These are phyloP conservation scores for Ceraclea dissimilis DNA, from an alignment of 2,888 invertebrate genomes.

Conservation along the genomic window DNA sequence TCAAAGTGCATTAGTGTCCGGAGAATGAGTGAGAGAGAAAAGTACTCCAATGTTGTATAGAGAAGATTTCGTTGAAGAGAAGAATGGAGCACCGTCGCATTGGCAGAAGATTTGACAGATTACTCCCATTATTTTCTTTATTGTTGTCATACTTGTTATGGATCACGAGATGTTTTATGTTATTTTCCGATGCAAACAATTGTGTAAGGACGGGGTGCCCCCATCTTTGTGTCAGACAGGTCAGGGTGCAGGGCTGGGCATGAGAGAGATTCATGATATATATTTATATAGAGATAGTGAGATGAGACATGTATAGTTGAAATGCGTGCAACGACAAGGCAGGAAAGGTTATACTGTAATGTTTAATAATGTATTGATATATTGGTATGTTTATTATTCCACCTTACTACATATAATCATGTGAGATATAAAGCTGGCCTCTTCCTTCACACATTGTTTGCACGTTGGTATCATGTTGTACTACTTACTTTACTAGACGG, in stretches of 20 bases:
- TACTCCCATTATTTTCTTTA: too few relatives aligned
- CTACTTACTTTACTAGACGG: too few relatives aligned
- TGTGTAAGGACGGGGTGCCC: constrained; percentile 46
- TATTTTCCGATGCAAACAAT: constrained; percentile 43
- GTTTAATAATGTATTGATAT: not conserved
- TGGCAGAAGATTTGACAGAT: too few relatives aligned
- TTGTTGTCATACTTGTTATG: too few relatives aligned
- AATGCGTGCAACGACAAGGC: constrained; percentile 21
- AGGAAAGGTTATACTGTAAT: constrained; percentile 22
- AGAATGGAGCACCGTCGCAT: too few relatives aligned
- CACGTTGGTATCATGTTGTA: constrained; percentile 59
- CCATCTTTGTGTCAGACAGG: not conserved
- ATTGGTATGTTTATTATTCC: not conserved
- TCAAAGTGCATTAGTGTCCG: too few relatives aligned
- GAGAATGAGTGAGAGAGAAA: too few relatives aligned
- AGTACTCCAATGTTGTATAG: too few relatives aligned
- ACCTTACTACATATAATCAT: not conserved
- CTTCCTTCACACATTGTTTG: constrained; percentile 80
- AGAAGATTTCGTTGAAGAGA: too few relatives aligned
- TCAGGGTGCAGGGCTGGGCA: too few relatives aligned
- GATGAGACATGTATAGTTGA: constrained; percentile 26
- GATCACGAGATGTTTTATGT: not conserved
- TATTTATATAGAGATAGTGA: too few relatives aligned
- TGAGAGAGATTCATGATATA: not conserved
- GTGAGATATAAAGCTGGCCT: constrained; percentile 53